A percentile compares a stretch with the other conserved stretches of the same genome.
These are phyloP conservation scores for Alexandromys fortis DNA, from an alignment of 2,113 vertebrate species.

Conservation along the genomic window DNA sequence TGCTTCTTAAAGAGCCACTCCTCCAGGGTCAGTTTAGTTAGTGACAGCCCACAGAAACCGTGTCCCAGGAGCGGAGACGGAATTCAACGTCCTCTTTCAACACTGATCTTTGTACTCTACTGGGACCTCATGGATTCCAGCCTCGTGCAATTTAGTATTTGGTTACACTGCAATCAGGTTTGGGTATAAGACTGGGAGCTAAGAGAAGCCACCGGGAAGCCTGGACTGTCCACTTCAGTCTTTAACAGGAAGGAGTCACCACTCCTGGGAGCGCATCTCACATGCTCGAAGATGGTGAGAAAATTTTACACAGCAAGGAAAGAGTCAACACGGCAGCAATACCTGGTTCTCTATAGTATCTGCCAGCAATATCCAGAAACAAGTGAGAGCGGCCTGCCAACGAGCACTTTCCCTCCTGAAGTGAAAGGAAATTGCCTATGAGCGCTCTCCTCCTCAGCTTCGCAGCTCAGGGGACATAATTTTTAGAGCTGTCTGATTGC, in stretches of 20 bases:
- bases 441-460: neutral
- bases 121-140: neutral
- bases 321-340: neutral
- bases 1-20: neutral
- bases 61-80: neutral
- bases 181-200: neutral
- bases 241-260: constrained; percentile 19
- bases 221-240: neutral
- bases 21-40: neutral
- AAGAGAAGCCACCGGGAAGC: neutral
- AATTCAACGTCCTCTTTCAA: constrained; percentile 45
- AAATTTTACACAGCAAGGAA: neutral
- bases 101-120: constrained; percentile 66
- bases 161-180: constrained; percentile 37
- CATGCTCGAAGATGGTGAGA: constrained; percentile 15
- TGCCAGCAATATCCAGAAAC: neutral
- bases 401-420: constrained; percentile 22
- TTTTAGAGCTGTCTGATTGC: neutral
- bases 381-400: neutral
- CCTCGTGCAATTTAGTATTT: constrained; percentile 6
- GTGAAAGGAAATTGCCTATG: neutral
- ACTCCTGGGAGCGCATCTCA: neutral
- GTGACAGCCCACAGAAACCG: neutral
- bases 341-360: neutral
- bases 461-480: neutral